A percentile compares a stretch with the other conserved stretches of the same genome.
phyloP scores from a whole-genome alignment of 2,797 vertebrate species.

The Scolopax bukidnonensis region DNA sequence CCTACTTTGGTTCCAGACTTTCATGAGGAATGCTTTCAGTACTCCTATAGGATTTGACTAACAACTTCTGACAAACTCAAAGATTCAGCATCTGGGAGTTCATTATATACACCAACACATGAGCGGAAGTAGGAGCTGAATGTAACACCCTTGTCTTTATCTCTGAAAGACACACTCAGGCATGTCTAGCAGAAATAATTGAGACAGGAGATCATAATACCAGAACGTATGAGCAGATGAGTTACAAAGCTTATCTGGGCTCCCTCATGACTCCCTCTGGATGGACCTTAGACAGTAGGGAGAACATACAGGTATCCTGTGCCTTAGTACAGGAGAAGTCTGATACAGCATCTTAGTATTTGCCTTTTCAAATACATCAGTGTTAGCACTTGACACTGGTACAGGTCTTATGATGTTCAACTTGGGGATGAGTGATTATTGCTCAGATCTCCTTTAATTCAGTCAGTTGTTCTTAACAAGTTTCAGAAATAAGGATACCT shows the following conservation, averaged over 20 bases:
- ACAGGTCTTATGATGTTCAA: neutral
- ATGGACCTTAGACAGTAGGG: constrained; percentile 45
- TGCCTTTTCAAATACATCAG: constrained; percentile 60
- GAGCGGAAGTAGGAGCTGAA: constrained; percentile 13
- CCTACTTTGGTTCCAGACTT: constrained; percentile 62
- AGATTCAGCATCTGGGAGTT: constrained; percentile 67
- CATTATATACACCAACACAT: constrained; percentile 43
- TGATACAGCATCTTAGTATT: constrained; percentile 24
- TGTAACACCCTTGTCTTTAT: constrained; percentile 62
- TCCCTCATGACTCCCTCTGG: constrained; percentile 46
- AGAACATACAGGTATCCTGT: constrained; percentile 38
- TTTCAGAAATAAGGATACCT: constrained; percentile 17
- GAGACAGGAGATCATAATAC: constrained; percentile 60
- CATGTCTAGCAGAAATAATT: constrained; percentile 69
- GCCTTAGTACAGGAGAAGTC: constrained; percentile 13
- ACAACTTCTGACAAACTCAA: constrained; percentile 64
- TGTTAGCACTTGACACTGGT: constrained; percentile 47
- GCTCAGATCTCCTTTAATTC: constrained; percentile 44
- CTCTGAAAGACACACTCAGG: constrained; percentile 51
- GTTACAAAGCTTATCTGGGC: constrained; percentile 39
- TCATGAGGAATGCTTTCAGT: constrained; percentile 51
- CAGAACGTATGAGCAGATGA: constrained; percentile 13
- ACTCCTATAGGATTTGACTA: constrained; percentile 60
- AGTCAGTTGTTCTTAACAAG: constrained; percentile 36
- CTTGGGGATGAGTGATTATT: constrained; percentile 29